These are phyloP conservation scores for Saccostrea glomerata DNA, from an alignment of 1,140 invertebrate species.

Conservation along the genomic window DNA sequence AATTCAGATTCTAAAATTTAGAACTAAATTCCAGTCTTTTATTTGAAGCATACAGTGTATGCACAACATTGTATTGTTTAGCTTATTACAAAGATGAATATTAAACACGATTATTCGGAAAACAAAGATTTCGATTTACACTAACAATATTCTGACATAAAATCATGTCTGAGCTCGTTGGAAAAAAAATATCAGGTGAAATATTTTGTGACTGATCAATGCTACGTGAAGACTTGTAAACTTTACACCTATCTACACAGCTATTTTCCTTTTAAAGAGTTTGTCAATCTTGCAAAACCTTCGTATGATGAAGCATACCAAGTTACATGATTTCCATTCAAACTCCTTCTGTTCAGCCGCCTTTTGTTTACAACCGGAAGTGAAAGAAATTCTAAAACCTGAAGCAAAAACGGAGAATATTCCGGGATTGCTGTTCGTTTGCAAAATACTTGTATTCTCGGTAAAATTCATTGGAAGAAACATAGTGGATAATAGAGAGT, in stretches of 20 bases:
- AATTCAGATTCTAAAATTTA: too few species aligned
- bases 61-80: too few species aligned
- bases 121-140: too few species aligned
- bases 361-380: conserved; percentile 36
- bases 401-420: not conserved
- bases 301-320: conserved; percentile 7
- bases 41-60: too few species aligned
- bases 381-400: not conserved
- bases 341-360: not conserved
- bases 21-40: too few species aligned
- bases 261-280: not conserved
- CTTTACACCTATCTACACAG: not conserved
- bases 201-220: not conserved
- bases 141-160: not conserved
- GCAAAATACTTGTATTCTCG: too few species aligned
- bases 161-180: conserved; percentile 20
- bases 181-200: not conserved
- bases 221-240: not conserved
- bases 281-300: not conserved
- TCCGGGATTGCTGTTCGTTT: too few species aligned
- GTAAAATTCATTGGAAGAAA: too few species aligned
- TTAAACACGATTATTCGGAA: too few species aligned
- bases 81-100: too few species aligned
- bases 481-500: too few species aligned
- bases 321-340: conserved; percentile 28